Percentiles rank a stretch among this genome's conserved stretches.
phyloP scores from a whole-genome alignment of 2,797 vertebrate genomes.

The Ciconia nigra region DNA sequence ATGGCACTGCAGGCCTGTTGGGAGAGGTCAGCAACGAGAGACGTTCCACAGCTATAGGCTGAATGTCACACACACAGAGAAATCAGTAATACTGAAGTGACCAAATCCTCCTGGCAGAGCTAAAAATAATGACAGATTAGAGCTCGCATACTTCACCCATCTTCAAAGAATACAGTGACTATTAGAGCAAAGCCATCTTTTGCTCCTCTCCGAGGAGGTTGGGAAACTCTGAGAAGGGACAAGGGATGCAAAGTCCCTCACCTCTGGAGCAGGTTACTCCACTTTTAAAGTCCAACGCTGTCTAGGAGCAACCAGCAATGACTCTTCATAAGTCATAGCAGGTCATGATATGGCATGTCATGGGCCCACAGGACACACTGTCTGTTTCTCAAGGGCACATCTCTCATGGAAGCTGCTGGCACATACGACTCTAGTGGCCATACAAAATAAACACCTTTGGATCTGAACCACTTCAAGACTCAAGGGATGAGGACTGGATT shows the following conservation, averaged over 20 bases:
- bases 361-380: neutral
- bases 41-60: neutral
- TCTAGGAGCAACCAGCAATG: neutral
- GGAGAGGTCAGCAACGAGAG: neutral
- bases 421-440: neutral
- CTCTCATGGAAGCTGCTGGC: neutral
- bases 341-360: fast-evolving
- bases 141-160: neutral
- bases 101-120: neutral
- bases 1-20: neutral
- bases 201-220: neutral
- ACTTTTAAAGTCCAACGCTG: neutral
- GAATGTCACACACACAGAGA: neutral
- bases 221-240: neutral
- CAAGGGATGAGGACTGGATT: neutral
- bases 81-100: neutral
- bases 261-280: neutral
- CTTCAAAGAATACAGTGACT: neutral
- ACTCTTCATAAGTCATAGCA: neutral
- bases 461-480: neutral
- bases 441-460: neutral
- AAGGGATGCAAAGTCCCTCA: neutral
- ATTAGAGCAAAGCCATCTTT: neutral
- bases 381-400: neutral
- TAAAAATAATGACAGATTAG: neutral